Percentiles rank a stretch among this genome's conserved stretches.
Evolutionary conservation across 2,113 vertebrate species (phyloP).

Genomic region (Trochalopteron elliotii): DNA sequence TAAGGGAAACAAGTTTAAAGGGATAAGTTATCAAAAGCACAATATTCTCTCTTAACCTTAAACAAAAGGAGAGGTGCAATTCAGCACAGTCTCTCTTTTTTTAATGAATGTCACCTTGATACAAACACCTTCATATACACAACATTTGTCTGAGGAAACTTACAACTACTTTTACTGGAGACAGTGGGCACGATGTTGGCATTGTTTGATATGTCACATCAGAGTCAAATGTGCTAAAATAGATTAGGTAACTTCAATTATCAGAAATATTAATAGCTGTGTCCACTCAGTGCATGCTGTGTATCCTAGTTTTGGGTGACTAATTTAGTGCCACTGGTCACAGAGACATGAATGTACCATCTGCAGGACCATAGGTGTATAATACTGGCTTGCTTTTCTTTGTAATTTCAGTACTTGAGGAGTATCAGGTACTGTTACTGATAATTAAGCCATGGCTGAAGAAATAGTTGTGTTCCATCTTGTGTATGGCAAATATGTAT

Average conservation of each 20-base stretch:
- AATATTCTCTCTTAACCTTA: background rate
- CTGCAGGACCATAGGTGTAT: background rate
- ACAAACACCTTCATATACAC: fast-evolving
- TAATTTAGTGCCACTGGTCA: background rate
- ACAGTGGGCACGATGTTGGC: background rate
- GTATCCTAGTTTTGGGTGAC: background rate
- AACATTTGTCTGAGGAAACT: background rate
- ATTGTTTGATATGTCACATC: background rate
- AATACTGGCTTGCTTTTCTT: background rate
- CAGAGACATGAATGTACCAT: background rate
- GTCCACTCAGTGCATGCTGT: background rate
- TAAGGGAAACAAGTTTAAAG: background rate
- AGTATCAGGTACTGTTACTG: background rate
- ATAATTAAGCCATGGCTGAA: background rate
- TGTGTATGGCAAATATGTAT: fast-evolving
- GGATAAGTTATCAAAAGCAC: background rate
- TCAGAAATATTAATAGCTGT: background rate
- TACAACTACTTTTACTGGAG: background rate
- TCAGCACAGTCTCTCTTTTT: background rate
- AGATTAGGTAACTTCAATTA: background rate
- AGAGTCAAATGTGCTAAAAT: background rate
- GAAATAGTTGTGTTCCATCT: background rate
- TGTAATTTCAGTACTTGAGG: background rate
- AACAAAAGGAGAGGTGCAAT: background rate
- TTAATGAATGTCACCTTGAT: background rate